phyloP scores from a whole-genome alignment of 2,113 vertebrate species.

The Rhinopomastus cyanomelas region DNA sequence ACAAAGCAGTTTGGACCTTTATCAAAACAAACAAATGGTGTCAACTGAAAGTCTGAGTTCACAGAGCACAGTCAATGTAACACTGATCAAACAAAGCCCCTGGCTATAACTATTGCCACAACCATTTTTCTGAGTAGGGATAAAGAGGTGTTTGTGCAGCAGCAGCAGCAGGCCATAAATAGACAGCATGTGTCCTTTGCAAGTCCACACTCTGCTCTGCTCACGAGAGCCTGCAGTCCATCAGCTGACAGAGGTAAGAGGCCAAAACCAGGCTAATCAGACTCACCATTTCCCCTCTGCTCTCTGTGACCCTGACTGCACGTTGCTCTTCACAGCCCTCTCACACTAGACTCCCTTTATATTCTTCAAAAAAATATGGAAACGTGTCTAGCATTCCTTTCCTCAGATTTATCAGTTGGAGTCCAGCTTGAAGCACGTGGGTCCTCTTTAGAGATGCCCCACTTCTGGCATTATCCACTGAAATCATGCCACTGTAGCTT shows the following conservation, averaged over 20 bases:
- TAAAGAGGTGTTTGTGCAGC: constrained; percentile 21
- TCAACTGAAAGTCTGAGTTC: background rate
- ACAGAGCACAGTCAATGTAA: background rate
- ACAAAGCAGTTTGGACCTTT: background rate
- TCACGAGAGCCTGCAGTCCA: background rate
- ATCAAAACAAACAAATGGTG: background rate
- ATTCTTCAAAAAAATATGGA: background rate
- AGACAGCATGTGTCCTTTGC: constrained; percentile 8
- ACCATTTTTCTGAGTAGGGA: background rate
- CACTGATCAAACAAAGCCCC: constrained; percentile 14
- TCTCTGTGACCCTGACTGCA: background rate
- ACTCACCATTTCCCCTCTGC: background rate
- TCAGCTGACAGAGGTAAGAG: background rate
- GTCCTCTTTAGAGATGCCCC: background rate
- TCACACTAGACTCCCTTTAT: background rate
- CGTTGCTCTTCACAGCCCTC: rapidly evolving
- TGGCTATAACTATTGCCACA: constrained; percentile 22
- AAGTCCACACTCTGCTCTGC: background rate
- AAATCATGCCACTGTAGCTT: background rate
- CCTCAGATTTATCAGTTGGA: background rate
- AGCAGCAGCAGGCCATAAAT: constrained; percentile 26
- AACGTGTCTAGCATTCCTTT: background rate
- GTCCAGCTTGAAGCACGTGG: background rate
- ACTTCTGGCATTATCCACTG: background rate
- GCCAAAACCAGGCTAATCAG: background rate